Evolutionary conservation across 2,888 invertebrate species (phyloP), one percentile per base, ranked within the genome.

Genomic region (Actias luna): DNA sequence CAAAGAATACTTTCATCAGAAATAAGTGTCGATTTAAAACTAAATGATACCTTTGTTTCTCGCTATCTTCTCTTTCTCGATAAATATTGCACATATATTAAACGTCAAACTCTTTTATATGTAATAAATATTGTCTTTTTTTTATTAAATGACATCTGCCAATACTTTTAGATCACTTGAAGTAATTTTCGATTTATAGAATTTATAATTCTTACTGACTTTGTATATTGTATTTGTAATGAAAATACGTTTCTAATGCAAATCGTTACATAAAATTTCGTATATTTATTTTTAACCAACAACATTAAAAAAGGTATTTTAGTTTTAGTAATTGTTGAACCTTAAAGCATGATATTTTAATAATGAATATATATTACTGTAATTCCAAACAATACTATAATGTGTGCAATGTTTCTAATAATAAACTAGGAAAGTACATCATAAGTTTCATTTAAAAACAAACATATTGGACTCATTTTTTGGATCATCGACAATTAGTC

Each of bases 401-500:
- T n/a, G n/a, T n/a, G n/a, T n/a, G n/a, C n/a, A n/a, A n/a, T n/a
- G n/a, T n/a, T n/a, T n/a, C n/a, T n/a, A n/a, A n/a, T n/a, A n/a
- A n/a, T n/a, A n/a, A n/a, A n/a, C n/a, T n/a, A n/a, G n/a, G n/a
- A n/a, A n/a, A n/a, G n/a, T n/a, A n/a, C n/a, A n/a, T n/a, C n/a
- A n/a, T n/a, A n/a, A n/a, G n/a, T n/a, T n/a, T n/a, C n/a, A n/a
- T n/a, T n/a, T n/a, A n/a, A n/a, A n/a, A n/a, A n/a, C n/a, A n/a
- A n/a, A n/a, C n/a, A n/a, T n/a, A n/a, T n/a, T n/a, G n/a, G n/a
- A n/a, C n/a, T n/a, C n/a, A n/a, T 39, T 39, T 39, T 12, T 25
- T 25, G 4, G 12, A 22, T 25, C 12, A 5, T 50, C 46, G 25
- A 50, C 2, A 50, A 25, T 0, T 50, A 66, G 73, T 78, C 81